phyloP scores from a whole-genome alignment of 1,140 invertebrate species.

The Scaptomyza graminum region DNA sequence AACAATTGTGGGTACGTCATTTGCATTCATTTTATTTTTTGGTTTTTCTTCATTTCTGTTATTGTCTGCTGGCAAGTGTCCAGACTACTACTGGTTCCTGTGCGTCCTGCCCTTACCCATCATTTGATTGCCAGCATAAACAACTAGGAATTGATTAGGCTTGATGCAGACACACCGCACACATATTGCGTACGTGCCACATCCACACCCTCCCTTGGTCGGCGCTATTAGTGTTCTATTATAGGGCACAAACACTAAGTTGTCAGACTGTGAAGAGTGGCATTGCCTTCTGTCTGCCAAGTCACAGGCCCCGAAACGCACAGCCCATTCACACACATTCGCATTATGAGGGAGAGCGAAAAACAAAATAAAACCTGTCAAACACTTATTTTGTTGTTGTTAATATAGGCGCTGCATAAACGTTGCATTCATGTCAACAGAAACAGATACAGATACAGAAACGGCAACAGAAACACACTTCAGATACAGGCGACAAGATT shows the following conservation, averaged over 20 bases:
- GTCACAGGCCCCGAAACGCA: not conserved
- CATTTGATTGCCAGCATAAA: not conserved
- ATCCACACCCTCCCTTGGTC: not conserved
- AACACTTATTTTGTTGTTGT: no score
- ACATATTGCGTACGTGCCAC: constrained; percentile 10
- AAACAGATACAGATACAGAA: no score
- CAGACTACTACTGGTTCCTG: not conserved
- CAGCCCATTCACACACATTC: no score
- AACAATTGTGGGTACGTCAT: constrained; percentile 14
- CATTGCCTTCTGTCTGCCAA: constrained; percentile 3
- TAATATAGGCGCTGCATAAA: no score
- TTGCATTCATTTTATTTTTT: not conserved
- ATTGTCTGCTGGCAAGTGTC: constrained; percentile 12
- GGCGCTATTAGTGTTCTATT: not conserved
- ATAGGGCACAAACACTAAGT: constrained; percentile 12
- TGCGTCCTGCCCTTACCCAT: not conserved
- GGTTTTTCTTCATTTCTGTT: not conserved
- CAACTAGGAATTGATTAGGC: constrained; percentile 23
- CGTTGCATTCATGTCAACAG: no score
- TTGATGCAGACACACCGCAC: constrained; percentile 1
- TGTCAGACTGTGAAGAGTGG: constrained; percentile 2
- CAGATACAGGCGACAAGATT: no score
- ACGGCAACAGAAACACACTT: no score
- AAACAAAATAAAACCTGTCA: no score
- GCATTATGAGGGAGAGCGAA: no score